A percentile compares a stretch with the other conserved stretches of the same genome.
These are phyloP conservation scores for Bolinopsis microptera DNA, from an alignment of 37 sponge, comb jelly and placozoan species.

Conservation along the genomic window DNA sequence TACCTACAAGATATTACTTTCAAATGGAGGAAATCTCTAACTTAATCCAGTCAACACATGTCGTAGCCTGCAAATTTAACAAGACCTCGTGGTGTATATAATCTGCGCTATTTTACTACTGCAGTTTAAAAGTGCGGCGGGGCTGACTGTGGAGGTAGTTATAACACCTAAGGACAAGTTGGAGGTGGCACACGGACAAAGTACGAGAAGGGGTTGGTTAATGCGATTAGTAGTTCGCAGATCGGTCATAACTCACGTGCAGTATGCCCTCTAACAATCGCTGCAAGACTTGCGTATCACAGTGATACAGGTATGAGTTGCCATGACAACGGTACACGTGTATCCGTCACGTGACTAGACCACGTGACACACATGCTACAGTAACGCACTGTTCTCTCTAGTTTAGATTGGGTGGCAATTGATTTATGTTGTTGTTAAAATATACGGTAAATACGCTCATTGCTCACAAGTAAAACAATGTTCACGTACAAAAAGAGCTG, in stretches of 20 bases:
- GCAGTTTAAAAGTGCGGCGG: too few relatives aligned
- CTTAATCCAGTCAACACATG: neutral
- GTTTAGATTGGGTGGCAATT: neutral
- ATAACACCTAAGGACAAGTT: neutral
- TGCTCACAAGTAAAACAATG: too few relatives aligned
- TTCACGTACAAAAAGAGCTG: neutral
- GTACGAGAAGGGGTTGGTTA: neutral
- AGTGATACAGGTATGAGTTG: neutral
- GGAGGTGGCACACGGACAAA: neutral
- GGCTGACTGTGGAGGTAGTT: too few relatives aligned
- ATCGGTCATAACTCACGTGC: neutral
- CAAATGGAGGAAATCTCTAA: neutral
- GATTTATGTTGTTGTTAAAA: neutral
- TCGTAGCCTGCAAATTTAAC: neutral
- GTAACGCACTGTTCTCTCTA: neutral
- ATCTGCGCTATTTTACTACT: too few relatives aligned
- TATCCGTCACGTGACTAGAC: neutral
- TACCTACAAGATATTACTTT: neutral
- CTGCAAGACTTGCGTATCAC: neutral
- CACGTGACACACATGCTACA: slow-evolving; percentile 16
- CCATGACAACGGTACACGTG: slow-evolving; percentile 52
- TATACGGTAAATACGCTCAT: too few relatives aligned
- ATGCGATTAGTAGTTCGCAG: neutral
- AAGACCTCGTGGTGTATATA: neutral
- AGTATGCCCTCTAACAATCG: neutral